These are phyloP conservation scores for Agonopterix arenella DNA, from an alignment of 2,888 invertebrate genomes.

Conservation along the genomic window DNA sequence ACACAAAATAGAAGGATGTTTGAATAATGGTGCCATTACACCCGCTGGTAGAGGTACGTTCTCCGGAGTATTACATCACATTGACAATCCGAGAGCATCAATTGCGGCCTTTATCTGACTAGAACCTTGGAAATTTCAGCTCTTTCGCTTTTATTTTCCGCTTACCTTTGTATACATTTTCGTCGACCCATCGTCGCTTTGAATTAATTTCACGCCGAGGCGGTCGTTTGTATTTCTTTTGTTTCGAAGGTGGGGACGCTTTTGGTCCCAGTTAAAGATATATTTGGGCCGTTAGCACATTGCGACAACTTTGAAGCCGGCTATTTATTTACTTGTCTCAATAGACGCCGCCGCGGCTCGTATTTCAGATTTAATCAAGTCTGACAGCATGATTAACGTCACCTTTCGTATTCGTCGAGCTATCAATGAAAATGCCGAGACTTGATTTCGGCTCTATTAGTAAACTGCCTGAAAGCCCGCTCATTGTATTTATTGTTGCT, in stretches of 20 bases:
- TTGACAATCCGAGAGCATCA: constrained; percentile 44
- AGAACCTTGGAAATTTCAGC: constrained; percentile 53
- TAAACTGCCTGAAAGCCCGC: constrained; percentile 23
- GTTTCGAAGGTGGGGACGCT: constrained; percentile 52
- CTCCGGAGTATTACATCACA: constrained; percentile 22
- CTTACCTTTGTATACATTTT: constrained; percentile 64
- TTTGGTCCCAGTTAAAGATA: constrained; percentile 55
- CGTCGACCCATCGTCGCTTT: constrained; percentile 61
- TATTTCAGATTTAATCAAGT: constrained; percentile 69
- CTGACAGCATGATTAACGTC: constrained; percentile 62
- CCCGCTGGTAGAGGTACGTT: constrained; percentile 3
- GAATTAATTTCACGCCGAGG: constrained; percentile 64
- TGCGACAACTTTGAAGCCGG: constrained; percentile 59
- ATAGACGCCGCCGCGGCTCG: constrained; percentile 55
- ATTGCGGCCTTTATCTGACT: constrained; percentile 51
- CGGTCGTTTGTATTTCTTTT: constrained; percentile 66
- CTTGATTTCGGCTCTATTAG: constrained; percentile 37
- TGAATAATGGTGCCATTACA: constrained; percentile 16
- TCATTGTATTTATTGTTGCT: constrained; percentile 2
- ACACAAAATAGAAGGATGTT: constrained; percentile 11
- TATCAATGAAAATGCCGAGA: constrained; percentile 41
- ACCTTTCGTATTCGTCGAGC: constrained; percentile 48
- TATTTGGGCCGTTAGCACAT: constrained; percentile 63
- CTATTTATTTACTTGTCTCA: constrained; percentile 66
- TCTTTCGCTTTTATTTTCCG: constrained; percentile 59